Conservation (phyloP, 2,888 invertebrate species). For the Aphrophora alni region DNA sequence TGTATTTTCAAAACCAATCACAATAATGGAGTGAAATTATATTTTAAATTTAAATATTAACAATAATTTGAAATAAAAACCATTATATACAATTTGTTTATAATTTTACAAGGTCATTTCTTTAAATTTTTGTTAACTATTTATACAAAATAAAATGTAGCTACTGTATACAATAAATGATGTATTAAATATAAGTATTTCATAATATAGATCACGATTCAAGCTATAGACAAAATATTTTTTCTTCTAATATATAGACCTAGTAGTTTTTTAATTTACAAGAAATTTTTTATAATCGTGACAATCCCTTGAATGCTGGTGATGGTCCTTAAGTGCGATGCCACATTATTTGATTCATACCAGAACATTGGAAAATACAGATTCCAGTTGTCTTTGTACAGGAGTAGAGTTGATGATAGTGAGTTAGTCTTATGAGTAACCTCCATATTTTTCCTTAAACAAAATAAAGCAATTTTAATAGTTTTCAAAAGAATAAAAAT, state of each 20-base stretch:
- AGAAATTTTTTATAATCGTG: neutral
- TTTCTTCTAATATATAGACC: no score
- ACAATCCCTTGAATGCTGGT: neutral
- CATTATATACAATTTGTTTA: no score
- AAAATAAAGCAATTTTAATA: constrained; percentile 13
- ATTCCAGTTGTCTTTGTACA: neutral
- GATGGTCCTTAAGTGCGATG: neutral
- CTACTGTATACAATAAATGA: no score
- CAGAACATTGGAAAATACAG: neutral
- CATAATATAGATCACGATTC: no score
- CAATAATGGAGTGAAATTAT: neutral
- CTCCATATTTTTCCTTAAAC: constrained; percentile 48
- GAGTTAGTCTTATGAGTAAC: constrained; percentile 37
- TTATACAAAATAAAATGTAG: no score
- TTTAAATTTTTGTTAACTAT: no score
- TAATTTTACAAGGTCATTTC: no score
- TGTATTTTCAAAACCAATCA: constrained; percentile 6
- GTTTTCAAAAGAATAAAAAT: no score
- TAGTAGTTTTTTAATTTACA: no score
- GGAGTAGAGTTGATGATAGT: neutral
- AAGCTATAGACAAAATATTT: no score
- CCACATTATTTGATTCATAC: neutral
- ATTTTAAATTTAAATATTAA: neutral
- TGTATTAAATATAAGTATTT: no score
- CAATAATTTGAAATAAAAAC: neutral